Evolutionary conservation across 1,140 invertebrate species (phyloP).

Genomic region (Berghia stephanieae): DNA sequence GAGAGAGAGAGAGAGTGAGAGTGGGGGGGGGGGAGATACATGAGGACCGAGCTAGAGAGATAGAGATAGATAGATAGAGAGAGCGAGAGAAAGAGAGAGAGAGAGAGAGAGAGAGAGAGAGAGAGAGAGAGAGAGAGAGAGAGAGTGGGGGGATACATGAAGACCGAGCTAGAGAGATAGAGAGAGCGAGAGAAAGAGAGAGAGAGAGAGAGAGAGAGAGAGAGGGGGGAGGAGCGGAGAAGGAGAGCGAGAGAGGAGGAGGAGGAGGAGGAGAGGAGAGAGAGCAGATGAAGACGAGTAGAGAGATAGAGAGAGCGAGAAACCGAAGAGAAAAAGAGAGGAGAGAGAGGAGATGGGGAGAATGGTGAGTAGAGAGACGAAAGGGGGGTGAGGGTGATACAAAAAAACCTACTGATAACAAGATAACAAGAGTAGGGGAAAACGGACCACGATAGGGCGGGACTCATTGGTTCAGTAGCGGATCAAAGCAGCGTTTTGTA

Average conservation of each 20-base stretch:
- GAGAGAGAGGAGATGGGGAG: conserved; percentile 4
- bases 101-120: conserved; percentile 5
- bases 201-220: neutral
- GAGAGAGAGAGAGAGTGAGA: neutral
- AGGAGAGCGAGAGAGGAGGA: neutral
- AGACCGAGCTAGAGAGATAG: neutral
- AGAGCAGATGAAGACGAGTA: neutral
- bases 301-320: too few relatives aligned
- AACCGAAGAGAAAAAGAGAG: neutral
- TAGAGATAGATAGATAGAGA: too few relatives aligned
- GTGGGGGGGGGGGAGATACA: too few relatives aligned
- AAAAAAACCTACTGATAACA: too few relatives aligned
- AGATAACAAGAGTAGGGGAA: too few relatives aligned
- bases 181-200: neutral
- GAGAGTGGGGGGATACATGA: neutral
- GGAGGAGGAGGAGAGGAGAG: neutral
- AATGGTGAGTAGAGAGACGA: conserved; percentile 17
- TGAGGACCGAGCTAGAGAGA: too few relatives aligned
- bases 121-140: neutral
- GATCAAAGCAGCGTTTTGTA: too few relatives aligned
- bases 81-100: neutral
- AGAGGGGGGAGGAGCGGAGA: neutral
- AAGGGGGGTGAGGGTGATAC: too few relatives aligned
- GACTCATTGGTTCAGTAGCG: too few relatives aligned
- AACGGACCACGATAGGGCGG: too few relatives aligned